A percentile compares a stretch with the other conserved stretches of the same genome.
phyloP scores from a whole-genome alignment of 1,140 invertebrate species.

The Ericerus pela region DNA sequence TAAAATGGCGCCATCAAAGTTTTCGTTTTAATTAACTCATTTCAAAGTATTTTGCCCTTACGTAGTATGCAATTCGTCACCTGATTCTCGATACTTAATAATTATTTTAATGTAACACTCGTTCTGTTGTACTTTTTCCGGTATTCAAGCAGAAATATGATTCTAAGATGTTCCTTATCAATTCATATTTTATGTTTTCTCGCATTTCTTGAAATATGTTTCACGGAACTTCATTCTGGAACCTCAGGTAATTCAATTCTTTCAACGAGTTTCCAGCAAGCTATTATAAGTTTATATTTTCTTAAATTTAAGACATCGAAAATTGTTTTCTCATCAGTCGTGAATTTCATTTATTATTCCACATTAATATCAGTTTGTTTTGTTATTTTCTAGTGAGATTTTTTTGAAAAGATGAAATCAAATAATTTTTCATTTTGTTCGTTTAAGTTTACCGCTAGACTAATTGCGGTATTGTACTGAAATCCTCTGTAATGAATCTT shows the following conservation, averaged over 20 bases:
- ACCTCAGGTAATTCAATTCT: background rate
- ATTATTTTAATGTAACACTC: background rate
- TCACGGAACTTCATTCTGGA: background rate
- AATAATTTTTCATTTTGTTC: too few species aligned
- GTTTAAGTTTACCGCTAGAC: too few species aligned
- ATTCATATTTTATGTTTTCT: slow-evolving; percentile 1
- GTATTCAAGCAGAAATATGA: background rate
- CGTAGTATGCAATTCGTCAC: background rate
- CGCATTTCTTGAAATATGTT: background rate
- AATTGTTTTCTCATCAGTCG: background rate
- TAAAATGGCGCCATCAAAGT: slow-evolving; percentile 5
- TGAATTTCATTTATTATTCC: background rate
- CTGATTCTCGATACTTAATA: background rate
- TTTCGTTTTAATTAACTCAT: background rate
- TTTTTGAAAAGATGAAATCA: too few species aligned
- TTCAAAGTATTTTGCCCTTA: background rate
- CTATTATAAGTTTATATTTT: too few species aligned
- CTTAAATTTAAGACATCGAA: background rate
- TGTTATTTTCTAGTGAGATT: too few species aligned
- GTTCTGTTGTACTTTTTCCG: background rate
- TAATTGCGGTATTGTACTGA: too few species aligned
- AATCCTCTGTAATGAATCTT: too few species aligned
- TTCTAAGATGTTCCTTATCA: slow-evolving; percentile 6
- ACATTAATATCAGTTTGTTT: too few species aligned
- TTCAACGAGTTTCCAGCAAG: background rate